phyloP scores from a whole-genome alignment of 2,797 vertebrate species.

The Pteronotus mesoamericanus region DNA sequence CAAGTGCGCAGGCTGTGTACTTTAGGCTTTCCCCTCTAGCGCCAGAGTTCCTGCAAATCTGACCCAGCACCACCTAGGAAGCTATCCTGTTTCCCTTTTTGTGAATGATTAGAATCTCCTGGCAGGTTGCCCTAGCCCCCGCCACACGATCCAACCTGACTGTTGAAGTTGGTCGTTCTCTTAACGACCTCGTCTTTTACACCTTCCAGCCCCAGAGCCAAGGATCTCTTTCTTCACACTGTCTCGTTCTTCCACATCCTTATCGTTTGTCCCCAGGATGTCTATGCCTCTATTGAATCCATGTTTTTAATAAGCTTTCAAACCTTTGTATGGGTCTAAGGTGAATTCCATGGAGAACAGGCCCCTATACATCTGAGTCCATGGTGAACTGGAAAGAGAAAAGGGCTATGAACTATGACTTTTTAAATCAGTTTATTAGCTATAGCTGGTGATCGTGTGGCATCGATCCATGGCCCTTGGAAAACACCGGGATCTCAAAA shows the following conservation, averaged over 20 bases:
- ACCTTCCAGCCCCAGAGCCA: background rate
- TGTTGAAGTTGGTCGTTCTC: background rate
- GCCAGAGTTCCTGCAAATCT: background rate
- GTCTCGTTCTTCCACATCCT: background rate
- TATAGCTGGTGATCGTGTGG: background rate
- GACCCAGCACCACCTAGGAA: background rate
- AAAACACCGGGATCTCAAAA: background rate
- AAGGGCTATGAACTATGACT: background rate
- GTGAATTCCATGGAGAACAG: background rate
- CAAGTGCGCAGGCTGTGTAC: background rate
- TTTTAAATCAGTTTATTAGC: background rate
- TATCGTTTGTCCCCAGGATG: background rate
- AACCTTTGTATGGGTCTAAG: background rate
- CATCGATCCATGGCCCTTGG: background rate
- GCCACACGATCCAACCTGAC: background rate
- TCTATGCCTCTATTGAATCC: background rate
- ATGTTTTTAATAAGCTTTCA: background rate
- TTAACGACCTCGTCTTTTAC: background rate
- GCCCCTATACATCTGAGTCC: background rate
- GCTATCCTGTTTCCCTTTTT: background rate
- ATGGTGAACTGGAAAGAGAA: background rate
- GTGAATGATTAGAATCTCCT: background rate
- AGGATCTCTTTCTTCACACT: background rate
- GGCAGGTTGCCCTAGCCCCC: background rate
- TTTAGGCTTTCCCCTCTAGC: background rate